phyloP scores from a whole-genome alignment of 1,140 invertebrate species.

The Chrysoperla carnea region DNA sequence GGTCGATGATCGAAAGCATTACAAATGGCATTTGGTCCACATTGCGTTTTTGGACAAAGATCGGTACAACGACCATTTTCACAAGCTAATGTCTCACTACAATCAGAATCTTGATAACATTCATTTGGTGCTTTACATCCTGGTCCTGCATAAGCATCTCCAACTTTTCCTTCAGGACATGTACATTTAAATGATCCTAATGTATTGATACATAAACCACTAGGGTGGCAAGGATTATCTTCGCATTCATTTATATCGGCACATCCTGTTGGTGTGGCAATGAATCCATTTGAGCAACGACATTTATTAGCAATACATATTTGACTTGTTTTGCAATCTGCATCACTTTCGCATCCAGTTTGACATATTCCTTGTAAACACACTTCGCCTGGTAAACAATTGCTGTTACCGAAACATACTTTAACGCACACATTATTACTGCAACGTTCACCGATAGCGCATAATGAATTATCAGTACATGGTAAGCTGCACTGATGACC shows the following conservation, averaged over 20 bases:
- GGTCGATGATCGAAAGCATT: constrained; percentile 48
- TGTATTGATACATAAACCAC: constrained; percentile 59
- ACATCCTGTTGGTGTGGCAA: constrained; percentile 47
- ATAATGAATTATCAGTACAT: constrained; percentile 47
- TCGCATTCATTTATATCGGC: constrained; percentile 63
- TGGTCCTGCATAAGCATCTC: constrained; percentile 48
- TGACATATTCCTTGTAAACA: constrained; percentile 65
- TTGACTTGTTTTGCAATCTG: constrained; percentile 62
- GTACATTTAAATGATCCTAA: constrained; percentile 63
- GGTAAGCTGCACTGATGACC: constrained; percentile 54
- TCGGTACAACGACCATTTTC: constrained; percentile 53
- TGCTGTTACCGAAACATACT: constrained; percentile 74
- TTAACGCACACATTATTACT: constrained; percentile 60
- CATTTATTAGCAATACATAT: constrained; percentile 67
- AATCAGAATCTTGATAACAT: constrained; percentile 48
- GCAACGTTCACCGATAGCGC: constrained; percentile 71
- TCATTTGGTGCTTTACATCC: constrained; percentile 57
- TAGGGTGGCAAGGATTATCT: constrained; percentile 58
- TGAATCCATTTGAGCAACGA: constrained; percentile 53
- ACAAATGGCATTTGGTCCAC: constrained; percentile 57
- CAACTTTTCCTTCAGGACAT: constrained; percentile 57
- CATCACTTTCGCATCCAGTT: constrained; percentile 61
- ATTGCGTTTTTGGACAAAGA: constrained; percentile 46
- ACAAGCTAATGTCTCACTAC: constrained; percentile 52
- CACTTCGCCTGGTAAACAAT: constrained; percentile 75